phyloP scores from a whole-genome alignment of 2,113 vertebrate species.

The Smithornis capensis region DNA sequence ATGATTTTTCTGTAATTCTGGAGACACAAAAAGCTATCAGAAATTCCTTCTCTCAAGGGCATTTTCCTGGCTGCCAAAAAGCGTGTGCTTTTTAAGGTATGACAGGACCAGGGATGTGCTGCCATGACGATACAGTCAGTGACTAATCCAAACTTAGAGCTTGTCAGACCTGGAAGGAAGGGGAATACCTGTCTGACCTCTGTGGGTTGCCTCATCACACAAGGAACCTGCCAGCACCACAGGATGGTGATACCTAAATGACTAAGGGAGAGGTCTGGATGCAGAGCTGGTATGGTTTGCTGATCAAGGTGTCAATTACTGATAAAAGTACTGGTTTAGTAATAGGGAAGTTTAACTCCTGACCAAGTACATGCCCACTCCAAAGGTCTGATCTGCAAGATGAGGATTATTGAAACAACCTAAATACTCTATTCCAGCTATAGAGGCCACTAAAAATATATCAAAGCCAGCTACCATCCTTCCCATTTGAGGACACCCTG shows the following conservation, averaged over 20 bases:
- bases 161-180: neutral
- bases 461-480: neutral
- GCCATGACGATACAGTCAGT: neutral
- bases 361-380: neutral
- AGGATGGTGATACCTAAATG: too few relatives aligned
- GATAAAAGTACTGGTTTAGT: neutral
- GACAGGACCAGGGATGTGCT: neutral
- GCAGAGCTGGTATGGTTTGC: neutral
- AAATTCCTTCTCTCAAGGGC: neutral
- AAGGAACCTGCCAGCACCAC: neutral
- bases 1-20: neutral
- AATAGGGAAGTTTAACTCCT: neutral
- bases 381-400: neutral
- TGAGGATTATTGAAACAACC: neutral
- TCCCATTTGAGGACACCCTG: neutral
- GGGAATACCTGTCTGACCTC: neutral
- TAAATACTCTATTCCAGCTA: neutral
- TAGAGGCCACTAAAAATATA: neutral
- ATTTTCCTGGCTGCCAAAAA: neutral
- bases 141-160: rapidly evolving
- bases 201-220: neutral
- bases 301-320: neutral
- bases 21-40: rapidly evolving
- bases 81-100: neutral
- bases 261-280: neutral